These are phyloP conservation scores for Reticulitermes speratus DNA, from an alignment of 1,140 invertebrate species.

Conservation along the genomic window DNA sequence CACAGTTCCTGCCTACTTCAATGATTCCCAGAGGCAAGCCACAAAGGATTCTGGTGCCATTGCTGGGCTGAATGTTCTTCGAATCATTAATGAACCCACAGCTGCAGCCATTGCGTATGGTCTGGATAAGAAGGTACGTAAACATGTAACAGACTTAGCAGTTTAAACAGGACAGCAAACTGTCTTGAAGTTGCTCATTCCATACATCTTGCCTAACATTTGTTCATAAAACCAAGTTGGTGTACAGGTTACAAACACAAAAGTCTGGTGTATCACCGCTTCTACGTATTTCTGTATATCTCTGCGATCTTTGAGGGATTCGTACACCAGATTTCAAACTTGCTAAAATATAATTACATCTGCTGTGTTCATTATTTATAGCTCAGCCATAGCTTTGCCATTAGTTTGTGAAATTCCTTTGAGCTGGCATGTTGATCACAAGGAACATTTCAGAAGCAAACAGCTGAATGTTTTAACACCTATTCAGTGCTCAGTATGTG, in stretches of 20 bases:
- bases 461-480: background rate
- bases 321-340: too few relatives aligned
- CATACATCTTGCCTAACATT: too few relatives aligned
- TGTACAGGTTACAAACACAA: background rate
- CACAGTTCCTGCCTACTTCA: conserved; percentile 91
- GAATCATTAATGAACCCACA: conserved; percentile 95
- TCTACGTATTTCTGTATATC: background rate
- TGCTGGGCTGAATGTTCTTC: conserved; percentile 79
- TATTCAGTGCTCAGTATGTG: background rate
- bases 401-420: background rate
- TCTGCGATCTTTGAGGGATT: too few relatives aligned
- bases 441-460: background rate
- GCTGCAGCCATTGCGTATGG: conserved; percentile 99
- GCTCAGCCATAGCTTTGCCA: too few relatives aligned
- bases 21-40: conserved; percentile 88
- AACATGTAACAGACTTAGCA: too few relatives aligned
- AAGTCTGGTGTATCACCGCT: background rate
- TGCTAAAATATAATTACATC: too few relatives aligned
- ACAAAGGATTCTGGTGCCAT: conserved; percentile 90
- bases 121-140: conserved; percentile 92
- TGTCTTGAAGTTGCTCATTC: background rate
- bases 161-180: background rate
- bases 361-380: too few relatives aligned
- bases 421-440: background rate
- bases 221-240: background rate